Conservation (phyloP, 2,888 invertebrate species). For the Sclerodermus sp. region DNA sequence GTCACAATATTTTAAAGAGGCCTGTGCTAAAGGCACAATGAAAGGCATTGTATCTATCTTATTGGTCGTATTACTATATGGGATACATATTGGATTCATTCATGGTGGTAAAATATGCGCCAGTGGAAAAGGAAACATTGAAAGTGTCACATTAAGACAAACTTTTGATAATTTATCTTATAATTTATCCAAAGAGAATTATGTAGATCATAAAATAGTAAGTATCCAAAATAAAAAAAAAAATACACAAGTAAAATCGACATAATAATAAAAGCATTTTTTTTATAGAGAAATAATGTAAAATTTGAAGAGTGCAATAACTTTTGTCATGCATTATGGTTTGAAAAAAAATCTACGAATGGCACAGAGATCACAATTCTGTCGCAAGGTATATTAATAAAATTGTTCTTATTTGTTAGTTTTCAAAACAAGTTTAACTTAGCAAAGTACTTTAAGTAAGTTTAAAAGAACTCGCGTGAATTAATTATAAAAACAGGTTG, state of each 20-base stretch:
- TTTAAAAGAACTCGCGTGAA: neutral
- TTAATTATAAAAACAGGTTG: constrained; percentile 54
- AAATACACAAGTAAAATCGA: neutral
- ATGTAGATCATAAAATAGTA: constrained; percentile 32
- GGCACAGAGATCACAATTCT: constrained; percentile 65
- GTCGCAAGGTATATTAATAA: constrained; percentile 68
- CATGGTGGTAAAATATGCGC: constrained; percentile 45
- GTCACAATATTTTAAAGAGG: constrained; percentile 37
- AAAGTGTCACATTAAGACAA: constrained; percentile 35
- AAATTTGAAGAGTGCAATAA: constrained; percentile 53
- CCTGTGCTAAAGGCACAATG: constrained; percentile 42
- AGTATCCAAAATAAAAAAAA: constrained; percentile 2
- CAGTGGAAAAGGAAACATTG: constrained; percentile 38
- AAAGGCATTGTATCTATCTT: constrained; percentile 44
- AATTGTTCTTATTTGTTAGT: no score
- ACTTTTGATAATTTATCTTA: constrained; percentile 33
- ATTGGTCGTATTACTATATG: constrained; percentile 37
- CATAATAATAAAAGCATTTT: neutral
- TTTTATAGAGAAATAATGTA: constrained; percentile 37
- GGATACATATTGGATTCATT: constrained; percentile 35
- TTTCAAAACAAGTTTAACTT: neutral
- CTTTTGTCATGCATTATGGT: constrained; percentile 76
- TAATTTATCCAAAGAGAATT: constrained; percentile 32
- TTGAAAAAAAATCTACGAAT: constrained; percentile 61
- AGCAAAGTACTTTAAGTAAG: neutral